Evolutionary conservation across 2,888 invertebrate genomes (phyloP).

Genomic region (Synanthedon myopaeformis): DNA sequence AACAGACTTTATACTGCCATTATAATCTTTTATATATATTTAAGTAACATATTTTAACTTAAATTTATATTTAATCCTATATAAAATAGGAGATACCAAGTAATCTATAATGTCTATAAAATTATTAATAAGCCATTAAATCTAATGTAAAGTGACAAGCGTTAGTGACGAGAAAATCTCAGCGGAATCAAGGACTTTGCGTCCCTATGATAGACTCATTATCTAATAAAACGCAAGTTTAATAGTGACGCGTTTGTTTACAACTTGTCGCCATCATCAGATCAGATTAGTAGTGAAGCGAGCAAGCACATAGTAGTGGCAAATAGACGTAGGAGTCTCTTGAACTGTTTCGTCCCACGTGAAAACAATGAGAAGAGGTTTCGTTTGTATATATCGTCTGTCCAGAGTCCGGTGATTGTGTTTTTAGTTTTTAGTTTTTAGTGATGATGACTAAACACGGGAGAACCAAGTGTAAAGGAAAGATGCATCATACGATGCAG

Average conservation of each 20-base stretch:
- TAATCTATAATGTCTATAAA: no score
- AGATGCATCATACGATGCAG: slow-evolving; percentile 44
- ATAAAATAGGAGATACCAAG: no score
- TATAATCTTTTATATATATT: no score
- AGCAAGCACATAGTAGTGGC: no score
- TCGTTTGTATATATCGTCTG: not conserved
- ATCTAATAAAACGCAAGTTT: not conserved
- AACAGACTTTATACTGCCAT: no score
- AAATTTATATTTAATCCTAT: no score
- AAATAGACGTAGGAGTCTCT: slow-evolving; percentile 20
- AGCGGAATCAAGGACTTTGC: not conserved
- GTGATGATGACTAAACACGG: not conserved
- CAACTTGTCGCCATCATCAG: slow-evolving; percentile 19
- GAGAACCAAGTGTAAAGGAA: slow-evolving; percentile 30
- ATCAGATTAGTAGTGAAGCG: slow-evolving; percentile 4
- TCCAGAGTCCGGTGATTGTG: not conserved
- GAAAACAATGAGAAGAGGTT: not conserved
- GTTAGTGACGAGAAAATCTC: not conserved
- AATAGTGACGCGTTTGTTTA: slow-evolving; percentile 15
- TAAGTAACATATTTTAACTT: no score
- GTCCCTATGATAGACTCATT: not conserved
- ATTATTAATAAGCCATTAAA: no score
- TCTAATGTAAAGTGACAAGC: no score
- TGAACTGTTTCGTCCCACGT: slow-evolving; percentile 1
- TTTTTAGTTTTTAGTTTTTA: not conserved